Evolutionary conservation across 2,797 vertebrate genomes (phyloP), one percentile per base, ranked within the genome.

Genomic region (Acanthiza pusilla): DNA sequence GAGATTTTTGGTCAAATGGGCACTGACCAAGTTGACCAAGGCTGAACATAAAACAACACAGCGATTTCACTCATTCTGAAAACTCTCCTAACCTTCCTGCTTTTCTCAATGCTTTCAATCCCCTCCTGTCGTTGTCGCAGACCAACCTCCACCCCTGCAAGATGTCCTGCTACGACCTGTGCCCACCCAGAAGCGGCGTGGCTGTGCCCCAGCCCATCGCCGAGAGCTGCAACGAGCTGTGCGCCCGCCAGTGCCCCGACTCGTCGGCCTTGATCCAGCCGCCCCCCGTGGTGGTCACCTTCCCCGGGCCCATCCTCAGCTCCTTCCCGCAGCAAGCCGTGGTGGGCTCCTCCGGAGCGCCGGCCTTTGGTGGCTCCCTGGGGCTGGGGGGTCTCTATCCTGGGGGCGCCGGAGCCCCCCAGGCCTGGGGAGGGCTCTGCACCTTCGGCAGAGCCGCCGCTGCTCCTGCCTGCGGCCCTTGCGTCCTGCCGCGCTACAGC

Each of bases 1-100:
- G 7, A 12, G 51, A 23, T 3, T 23, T 43, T 20, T 2, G 11
- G 26, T 20, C 2, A 5, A 5, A 2, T 6, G n/a, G 2, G 8
- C 3, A 2, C 5, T 11, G 27, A 21, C 13, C 5, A 13, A 5
- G 3, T 3, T 5, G 2, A 25, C 25, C 10, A 36, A 36, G 16
- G 13, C 10, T 20, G 10, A 36, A 6, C 4, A 6, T 13, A 16
- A 45, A 11, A 32, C 6, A 34, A 13, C 3, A 38, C 38, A 38
- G 38, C 38, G 10, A 30, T 9, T 27, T 34, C 23, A 5, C 7
- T 2, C 8, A 13, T 51, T n/a, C 14, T 17, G 5, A 51, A 55
- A 47, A 14, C 10, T 14, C 13, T 30, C 42, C 38, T 38, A 11
- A 38, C 12, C 38, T 38, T 38, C 38, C 38, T 38, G 38, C 38